Conservation (phyloP, 2,888 invertebrate genomes). For the Mythimna ferrago region DNA sequence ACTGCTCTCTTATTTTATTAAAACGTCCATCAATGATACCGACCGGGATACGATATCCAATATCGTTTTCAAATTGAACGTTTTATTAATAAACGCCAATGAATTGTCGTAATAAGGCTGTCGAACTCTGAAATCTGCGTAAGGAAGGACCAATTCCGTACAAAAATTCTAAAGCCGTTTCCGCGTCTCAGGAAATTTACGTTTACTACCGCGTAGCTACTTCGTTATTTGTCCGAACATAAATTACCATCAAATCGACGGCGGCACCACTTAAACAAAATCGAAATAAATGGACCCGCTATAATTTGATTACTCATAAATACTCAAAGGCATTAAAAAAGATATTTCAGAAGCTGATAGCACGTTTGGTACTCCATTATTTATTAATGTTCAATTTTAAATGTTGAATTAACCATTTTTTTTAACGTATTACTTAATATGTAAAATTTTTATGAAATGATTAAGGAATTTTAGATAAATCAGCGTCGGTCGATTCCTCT, state of each 20-base stretch:
- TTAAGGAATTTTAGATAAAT: constrained; percentile 8
- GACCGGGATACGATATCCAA: constrained; percentile 31
- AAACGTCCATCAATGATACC: constrained; percentile 46
- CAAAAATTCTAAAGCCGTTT: constrained; percentile 56
- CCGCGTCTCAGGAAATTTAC: constrained; percentile 58
- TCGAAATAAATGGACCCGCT: constrained; percentile 67
- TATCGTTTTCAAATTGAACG: constrained; percentile 42
- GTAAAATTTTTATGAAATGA: not conserved
- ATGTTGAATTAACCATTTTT: constrained; percentile 2
- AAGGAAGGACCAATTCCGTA: constrained; percentile 33
- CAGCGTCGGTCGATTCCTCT: constrained; percentile 2
- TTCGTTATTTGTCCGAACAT: constrained; percentile 66
- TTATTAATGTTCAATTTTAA: constrained; percentile 18
- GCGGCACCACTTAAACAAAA: constrained; percentile 60
- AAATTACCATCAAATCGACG: constrained; percentile 69
- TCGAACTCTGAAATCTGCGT: constrained; percentile 57
- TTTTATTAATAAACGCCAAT: constrained; percentile 59
- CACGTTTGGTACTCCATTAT: constrained; percentile 4
- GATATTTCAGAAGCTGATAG: constrained; percentile 37
- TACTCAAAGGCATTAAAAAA: constrained; percentile 51
- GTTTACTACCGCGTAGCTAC: constrained; percentile 52
- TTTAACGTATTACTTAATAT: not conserved
- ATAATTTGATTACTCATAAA: constrained; percentile 69
- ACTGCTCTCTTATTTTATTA: constrained; percentile 46
- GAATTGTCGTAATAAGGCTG: constrained; percentile 65